Percentiles rank a stretch among this genome's conserved stretches.
Conservation (phyloP, 2,113 vertebrate genomes). For the Nesogale talazaci region DNA sequence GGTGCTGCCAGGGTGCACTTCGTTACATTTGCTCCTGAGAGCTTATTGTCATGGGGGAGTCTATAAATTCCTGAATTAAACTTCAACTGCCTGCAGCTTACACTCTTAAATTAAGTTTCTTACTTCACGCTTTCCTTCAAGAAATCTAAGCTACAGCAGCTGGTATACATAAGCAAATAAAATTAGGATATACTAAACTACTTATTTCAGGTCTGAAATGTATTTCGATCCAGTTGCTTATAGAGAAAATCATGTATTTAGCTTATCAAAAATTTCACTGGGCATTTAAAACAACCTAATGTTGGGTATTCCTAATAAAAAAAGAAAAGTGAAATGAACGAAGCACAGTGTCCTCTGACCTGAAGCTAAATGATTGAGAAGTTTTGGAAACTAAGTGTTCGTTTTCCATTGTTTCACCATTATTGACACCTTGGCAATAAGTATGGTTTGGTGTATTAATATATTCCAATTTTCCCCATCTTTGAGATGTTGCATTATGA, state of each 20-base stretch:
- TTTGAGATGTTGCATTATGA: neutral
- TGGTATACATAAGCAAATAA: constrained; percentile 9
- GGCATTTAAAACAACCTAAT: neutral
- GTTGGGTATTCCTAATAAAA: neutral
- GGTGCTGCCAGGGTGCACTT: constrained; percentile 45
- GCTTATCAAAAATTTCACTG: neutral
- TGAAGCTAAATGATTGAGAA: neutral
- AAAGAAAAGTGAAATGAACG: neutral
- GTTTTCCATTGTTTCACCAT: neutral
- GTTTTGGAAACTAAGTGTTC: neutral
- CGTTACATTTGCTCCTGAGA: constrained; percentile 57
- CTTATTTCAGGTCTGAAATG: constrained; percentile 19
- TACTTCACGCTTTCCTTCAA: constrained; percentile 64
- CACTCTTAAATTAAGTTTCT: constrained; percentile 75
- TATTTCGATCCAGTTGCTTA: constrained; percentile 39
- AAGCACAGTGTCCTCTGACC: neutral
- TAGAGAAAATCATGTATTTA: constrained; percentile 24
- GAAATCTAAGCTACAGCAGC: constrained; percentile 39
- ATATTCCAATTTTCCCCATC: neutral
- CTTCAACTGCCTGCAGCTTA: constrained; percentile 66
- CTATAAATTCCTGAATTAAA: constrained; percentile 78
- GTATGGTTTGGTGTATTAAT: neutral
- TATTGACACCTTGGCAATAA: too few relatives aligned
- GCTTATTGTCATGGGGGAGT: constrained; percentile 62
- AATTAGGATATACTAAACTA: constrained; percentile 59